Base-by-base conservation (phyloP, 1,140 invertebrate genomes). In the Drosophila murphyi region DNA sequence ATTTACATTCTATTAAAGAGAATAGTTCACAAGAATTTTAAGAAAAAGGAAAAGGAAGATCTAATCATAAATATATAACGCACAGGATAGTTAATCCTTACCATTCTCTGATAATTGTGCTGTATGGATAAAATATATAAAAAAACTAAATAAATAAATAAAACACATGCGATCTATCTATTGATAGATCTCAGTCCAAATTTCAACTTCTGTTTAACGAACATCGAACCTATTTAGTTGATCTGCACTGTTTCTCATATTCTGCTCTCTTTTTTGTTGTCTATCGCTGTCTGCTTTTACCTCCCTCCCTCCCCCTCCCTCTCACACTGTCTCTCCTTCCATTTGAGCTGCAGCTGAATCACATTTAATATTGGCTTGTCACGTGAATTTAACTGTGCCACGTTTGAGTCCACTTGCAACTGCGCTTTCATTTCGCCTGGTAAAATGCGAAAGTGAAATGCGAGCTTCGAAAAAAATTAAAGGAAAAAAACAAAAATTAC, bases 351-450 rank as follows among this genome's bases (percentile, higher is more conserved):
- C 56, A 29, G 29, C 50, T 56, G 56, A 69, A 86, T 86, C 78
- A 78, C 85, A 86, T 87, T 86, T 86, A 86, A 86, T 86, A 86
- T 86, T 86, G 75, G 82, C 82, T 81, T 86, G 78, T 86, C 82
- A 87, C 82, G 78, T 81, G 82, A 86, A 86, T 86, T 86, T 75
- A 86, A 86, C 82, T 81, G 82, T 83, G 81, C 52, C 81, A 85
- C 72, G 59, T 39, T 47, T 67, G 50, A 10, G 29, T 34, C 28
- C 4, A 43, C 39, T 43, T 65, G 55, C 72, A 59, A 71, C 76
- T 63, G 74, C 64, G 64, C 63, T 80, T 76, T 65, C 73, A 67
- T 83, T 73, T 76, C 64, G 70, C 43, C 65, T 81, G 69, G 65
- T 48, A 35, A 59, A 67, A 67, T 65, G 62, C 62, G 39, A 72